Percentiles rank a stretch among this genome's conserved stretches.
phyloP scores from a whole-genome alignment of 2,797 vertebrate species.

The Pristis pectinata region DNA sequence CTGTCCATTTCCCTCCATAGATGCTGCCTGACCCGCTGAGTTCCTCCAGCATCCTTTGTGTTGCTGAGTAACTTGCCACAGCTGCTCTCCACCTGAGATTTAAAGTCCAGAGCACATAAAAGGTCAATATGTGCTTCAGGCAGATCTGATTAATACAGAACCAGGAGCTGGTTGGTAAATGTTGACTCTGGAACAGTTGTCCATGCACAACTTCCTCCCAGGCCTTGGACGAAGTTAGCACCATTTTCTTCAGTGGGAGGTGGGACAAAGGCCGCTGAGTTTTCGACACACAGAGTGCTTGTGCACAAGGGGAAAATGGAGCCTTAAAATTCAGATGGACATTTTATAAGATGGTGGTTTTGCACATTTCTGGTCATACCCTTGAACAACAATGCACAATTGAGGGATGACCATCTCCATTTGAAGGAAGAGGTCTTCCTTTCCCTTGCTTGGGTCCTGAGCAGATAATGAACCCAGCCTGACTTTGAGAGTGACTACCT shows the following conservation, averaged over 20 bases:
- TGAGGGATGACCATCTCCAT: not conserved
- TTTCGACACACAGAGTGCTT: not conserved
- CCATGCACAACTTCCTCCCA: too few relatives aligned
- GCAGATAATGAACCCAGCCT: too few relatives aligned
- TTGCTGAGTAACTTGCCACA: not conserved
- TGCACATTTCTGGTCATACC: too few relatives aligned
- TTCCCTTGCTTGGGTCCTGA: too few relatives aligned
- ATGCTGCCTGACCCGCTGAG: too few relatives aligned
- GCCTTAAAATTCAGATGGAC: not conserved
- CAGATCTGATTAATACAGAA: not conserved
- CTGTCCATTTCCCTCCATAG: too few relatives aligned
- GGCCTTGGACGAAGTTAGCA: not conserved
- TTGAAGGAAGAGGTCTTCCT: not conserved
- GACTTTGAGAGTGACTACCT: too few relatives aligned
- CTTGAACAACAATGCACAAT: not conserved
- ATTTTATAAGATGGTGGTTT: not conserved
- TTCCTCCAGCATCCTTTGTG: too few relatives aligned
- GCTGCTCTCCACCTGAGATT: not conserved
- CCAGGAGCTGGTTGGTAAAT: not conserved
- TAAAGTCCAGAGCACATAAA: not conserved
- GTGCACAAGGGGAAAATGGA: not conserved
- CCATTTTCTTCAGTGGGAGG: not conserved
- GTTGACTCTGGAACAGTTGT: not conserved
- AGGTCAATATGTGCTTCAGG: not conserved
- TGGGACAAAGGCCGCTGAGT: too few relatives aligned